Conservation (phyloP, 2,888 invertebrate species). For the Perizoma affinitatum region DNA sequence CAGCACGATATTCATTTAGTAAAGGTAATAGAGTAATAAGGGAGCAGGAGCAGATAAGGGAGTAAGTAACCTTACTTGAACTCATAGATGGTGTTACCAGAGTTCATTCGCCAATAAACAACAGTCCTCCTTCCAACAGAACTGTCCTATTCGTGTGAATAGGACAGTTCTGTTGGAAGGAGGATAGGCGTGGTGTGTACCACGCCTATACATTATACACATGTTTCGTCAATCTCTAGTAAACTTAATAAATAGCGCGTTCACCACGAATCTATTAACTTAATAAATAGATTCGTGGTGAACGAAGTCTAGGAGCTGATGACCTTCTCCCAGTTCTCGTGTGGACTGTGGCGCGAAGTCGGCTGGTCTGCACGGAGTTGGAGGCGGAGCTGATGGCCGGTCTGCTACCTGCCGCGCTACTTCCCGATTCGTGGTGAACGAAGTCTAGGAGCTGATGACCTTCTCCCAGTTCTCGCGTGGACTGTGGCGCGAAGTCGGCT, state of each 20-base stretch:
- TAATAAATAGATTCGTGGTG: constrained; percentile 90
- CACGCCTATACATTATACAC: background rate
- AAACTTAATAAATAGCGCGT: no score
- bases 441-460: constrained; percentile 92
- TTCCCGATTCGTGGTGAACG: constrained; percentile 89
- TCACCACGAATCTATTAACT: no score
- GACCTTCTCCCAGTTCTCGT: constrained; percentile 96
- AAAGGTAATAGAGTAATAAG: no score
- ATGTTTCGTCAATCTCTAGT: background rate
- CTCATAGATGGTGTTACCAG: no score
- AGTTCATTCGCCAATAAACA: no score
- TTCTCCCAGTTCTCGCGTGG: constrained; percentile 96
- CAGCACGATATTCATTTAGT: no score
- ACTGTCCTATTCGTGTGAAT: no score
- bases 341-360: constrained; percentile 95
- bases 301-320: constrained; percentile 90
- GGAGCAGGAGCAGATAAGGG: no score
- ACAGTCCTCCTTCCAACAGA: no score
- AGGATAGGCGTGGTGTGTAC: no score
- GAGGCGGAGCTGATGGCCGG: constrained; percentile 99
- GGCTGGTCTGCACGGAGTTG: constrained; percentile 95
- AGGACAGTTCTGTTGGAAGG: no score
- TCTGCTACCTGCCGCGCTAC: constrained; percentile 93
- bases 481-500: constrained; percentile 95
- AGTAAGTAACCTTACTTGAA: no score